A percentile compares a stretch with the other conserved stretches of the same genome.
Evolutionary conservation across 2,888 invertebrate genomes (phyloP).

Genomic region (Hirtodrosophila alboralis): DNA sequence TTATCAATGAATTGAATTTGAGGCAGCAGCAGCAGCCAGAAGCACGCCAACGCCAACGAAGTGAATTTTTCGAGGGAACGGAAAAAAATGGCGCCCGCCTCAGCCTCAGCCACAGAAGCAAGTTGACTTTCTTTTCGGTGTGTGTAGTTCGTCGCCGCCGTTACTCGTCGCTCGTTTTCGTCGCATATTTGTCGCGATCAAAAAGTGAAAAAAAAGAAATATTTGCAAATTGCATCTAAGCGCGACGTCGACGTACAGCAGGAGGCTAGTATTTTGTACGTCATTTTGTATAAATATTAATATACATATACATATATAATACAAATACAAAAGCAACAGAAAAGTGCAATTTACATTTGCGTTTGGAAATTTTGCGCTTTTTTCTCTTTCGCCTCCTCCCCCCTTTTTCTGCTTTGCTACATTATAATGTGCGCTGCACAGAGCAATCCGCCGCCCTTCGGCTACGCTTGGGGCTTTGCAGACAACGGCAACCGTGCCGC

Average conservation of each 20-base stretch:
- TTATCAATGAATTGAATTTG: constrained; percentile 72
- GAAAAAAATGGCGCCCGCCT: constrained; percentile 82
- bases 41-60: constrained; percentile 67
- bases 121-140: constrained; percentile 81
- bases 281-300: constrained; percentile 74
- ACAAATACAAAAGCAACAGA: constrained; percentile 72
- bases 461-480: constrained; percentile 84
- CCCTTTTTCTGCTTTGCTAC: constrained; percentile 59
- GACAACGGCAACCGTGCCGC: constrained; percentile 83
- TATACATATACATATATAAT: constrained; percentile 70
- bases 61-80: constrained; percentile 74
- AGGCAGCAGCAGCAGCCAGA: constrained; percentile 48
- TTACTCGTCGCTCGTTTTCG: constrained; percentile 71
- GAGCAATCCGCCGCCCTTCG: constrained; percentile 84
- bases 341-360: constrained; percentile 80
- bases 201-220: constrained; percentile 51
- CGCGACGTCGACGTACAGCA: constrained; percentile 63
- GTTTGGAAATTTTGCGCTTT: constrained; percentile 81
- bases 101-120: constrained; percentile 74
- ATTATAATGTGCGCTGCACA: constrained; percentile 84
- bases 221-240: constrained; percentile 58
- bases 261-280: constrained; percentile 79
- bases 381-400: constrained; percentile 76
- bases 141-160: constrained; percentile 71
- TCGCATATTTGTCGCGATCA: constrained; percentile 73